Evolutionary conservation across 1,140 invertebrate species (phyloP).

Genomic region (Cherax quadricarinatus): DNA sequence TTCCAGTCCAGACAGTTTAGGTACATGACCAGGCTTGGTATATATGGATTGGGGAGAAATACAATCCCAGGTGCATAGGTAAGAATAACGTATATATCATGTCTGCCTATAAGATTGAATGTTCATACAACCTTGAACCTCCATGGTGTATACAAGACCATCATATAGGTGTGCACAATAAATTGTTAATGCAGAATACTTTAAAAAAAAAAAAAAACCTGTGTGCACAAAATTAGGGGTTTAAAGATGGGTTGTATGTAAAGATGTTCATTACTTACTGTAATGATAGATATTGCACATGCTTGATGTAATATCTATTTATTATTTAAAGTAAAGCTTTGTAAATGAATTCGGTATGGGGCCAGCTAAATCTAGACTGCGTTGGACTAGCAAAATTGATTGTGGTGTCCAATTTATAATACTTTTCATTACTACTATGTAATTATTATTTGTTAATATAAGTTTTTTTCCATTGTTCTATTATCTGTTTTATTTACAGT

Average conservation of each 20-base stretch:
- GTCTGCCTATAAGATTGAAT: slow-evolving; percentile 7
- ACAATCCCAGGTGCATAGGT: not conserved
- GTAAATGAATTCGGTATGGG: slow-evolving; percentile 26
- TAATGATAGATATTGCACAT: slow-evolving; percentile 45
- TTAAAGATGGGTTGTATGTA: slow-evolving; percentile 40
- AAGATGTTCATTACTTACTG: slow-evolving; percentile 28
- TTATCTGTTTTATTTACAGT: slow-evolving; percentile 58
- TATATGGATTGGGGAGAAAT: not conserved
- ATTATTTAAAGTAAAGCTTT: slow-evolving; percentile 30
- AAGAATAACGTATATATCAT: not conserved
- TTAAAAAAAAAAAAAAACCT: slow-evolving; percentile 18
- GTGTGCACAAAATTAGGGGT: not conserved
- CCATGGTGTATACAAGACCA: slow-evolving; percentile 15
- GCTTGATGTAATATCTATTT: not conserved
- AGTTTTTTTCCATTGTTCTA: slow-evolving; percentile 56
- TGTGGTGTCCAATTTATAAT: slow-evolving; percentile 56
- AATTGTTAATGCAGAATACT: slow-evolving; percentile 44
- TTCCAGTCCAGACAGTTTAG: not conserved
- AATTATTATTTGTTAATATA: slow-evolving; percentile 57
- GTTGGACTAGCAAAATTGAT: slow-evolving; percentile 55
- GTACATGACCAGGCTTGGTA: slow-evolving; percentile 17
- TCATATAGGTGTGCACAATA: slow-evolving; percentile 40
- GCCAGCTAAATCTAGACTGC: slow-evolving; percentile 53
- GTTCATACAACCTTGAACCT: slow-evolving; percentile 30
- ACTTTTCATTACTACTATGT: slow-evolving; percentile 50